Percentiles rank a stretch among this genome's conserved stretches.
These are phyloP conservation scores for Corythoichthys haematopterus DNA, from an alignment of 2,113 vertebrate species.

Conservation along the genomic window DNA sequence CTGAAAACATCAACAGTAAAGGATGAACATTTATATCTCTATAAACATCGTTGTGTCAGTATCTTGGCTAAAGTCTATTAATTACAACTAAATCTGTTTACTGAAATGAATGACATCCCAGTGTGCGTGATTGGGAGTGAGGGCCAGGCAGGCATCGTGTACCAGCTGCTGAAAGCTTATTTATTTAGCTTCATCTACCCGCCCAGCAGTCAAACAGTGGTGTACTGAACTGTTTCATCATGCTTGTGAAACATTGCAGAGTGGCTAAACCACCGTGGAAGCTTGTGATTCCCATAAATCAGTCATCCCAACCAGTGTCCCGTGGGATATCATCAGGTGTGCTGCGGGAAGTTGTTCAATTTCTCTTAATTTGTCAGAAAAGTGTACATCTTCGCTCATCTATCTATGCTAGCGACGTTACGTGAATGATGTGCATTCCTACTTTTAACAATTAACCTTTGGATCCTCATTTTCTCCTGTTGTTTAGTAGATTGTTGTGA, in stretches of 20 bases:
- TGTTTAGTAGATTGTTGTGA: background rate
- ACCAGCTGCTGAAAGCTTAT: constrained; percentile 20
- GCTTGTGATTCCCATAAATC: background rate
- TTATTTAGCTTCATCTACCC: constrained; percentile 39
- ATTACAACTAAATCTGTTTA: background rate
- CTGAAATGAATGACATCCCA: background rate
- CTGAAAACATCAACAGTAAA: background rate
- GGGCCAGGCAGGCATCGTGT: background rate
- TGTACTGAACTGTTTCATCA: constrained; percentile 8
- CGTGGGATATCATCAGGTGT: background rate
- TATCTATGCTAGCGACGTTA: background rate
- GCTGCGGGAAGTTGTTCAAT: background rate
- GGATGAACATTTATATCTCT: background rate
- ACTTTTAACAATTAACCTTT: background rate
- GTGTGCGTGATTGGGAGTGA: background rate
- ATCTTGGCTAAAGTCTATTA: background rate
- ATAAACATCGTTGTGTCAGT: background rate
- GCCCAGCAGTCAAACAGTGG: constrained; percentile 45
- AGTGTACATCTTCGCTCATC: background rate
- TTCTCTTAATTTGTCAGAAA: background rate
- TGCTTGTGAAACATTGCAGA: constrained; percentile 8
- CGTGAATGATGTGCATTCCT: background rate
- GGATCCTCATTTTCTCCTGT: background rate
- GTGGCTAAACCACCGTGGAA: background rate
- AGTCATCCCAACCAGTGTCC: background rate